These are phyloP conservation scores for Hyperoplus immaculatus DNA, from an alignment of 2,797 vertebrate genomes.

Conservation along the genomic window DNA sequence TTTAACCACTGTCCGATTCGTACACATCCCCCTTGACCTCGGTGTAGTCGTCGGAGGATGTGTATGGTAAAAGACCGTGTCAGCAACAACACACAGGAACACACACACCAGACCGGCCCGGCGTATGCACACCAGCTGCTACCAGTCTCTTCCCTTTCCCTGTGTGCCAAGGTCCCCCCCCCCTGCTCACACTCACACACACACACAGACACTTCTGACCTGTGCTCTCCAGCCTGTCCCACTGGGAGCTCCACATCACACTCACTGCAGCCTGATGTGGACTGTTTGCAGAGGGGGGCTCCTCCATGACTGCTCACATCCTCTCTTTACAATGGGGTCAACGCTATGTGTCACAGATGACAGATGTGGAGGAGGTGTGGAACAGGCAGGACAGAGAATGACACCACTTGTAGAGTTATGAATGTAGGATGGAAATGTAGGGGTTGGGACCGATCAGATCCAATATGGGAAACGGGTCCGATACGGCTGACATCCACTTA, in stretches of 20 bases:
- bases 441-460: no score
- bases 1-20: conserved; percentile 14
- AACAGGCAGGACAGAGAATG: not conserved
- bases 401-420: not conserved
- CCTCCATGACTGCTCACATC: conserved; percentile 44
- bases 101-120: conserved; percentile 31
- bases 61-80: conserved; percentile 39
- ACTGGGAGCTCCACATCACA: conserved; percentile 37
- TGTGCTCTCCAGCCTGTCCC: conserved; percentile 11
- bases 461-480: no score
- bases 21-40: conserved; percentile 47
- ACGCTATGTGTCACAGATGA: conserved; percentile 53
- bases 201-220: conserved; percentile 34
- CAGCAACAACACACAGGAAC: conserved; percentile 44
- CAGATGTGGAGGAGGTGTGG: conserved; percentile 39
- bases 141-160: conserved; percentile 26
- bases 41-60: conserved; percentile 40
- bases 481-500: no score
- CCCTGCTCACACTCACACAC: not conserved
- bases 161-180: conserved; percentile 13
- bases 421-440: no score
- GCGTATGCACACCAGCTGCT: conserved; percentile 54
- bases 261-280: conserved; percentile 30
- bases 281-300: conserved; percentile 50
- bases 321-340: conserved; percentile 54